Conservation (phyloP, 2,888 invertebrate species). For the Hoplodrina ambigua region DNA sequence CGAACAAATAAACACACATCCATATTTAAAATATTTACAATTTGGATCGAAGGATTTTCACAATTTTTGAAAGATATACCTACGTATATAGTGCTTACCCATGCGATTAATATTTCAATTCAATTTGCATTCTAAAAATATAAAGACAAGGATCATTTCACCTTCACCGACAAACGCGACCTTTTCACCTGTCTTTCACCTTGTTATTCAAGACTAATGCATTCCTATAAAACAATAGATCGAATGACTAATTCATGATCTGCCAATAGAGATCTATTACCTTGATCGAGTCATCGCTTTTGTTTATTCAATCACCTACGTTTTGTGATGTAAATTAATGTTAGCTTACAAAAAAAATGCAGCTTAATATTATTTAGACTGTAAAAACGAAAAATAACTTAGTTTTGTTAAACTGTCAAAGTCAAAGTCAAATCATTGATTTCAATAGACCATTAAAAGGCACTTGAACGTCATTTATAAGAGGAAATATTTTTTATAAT, state of each 20-base stretch:
- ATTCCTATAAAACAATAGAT: slow-evolving; percentile 45
- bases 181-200: slow-evolving; percentile 36
- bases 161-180: slow-evolving; percentile 17
- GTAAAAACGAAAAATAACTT: no score
- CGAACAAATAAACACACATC: no score
- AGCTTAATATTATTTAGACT: no score
- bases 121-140: not conserved
- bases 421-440: no score
- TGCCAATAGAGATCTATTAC: not conserved
- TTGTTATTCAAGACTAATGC: slow-evolving; percentile 24
- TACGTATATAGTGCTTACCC: not conserved
- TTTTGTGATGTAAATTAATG: not conserved
- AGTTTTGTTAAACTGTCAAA: no score
- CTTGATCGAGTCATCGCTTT: slow-evolving; percentile 26
- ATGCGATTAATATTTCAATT: slow-evolving; percentile 10
- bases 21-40: no score
- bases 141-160: slow-evolving; percentile 9
- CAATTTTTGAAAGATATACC: no score
- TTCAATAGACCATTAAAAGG: no score
- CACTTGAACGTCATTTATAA: no score
- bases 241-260: slow-evolving; percentile 26
- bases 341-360: not conserved
- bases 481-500: no score
- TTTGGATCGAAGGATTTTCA: no score
- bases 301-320: not conserved